These are phyloP conservation scores for Euwallacea fornicatus DNA, from an alignment of 1,140 invertebrate genomes.

Conservation along the genomic window DNA sequence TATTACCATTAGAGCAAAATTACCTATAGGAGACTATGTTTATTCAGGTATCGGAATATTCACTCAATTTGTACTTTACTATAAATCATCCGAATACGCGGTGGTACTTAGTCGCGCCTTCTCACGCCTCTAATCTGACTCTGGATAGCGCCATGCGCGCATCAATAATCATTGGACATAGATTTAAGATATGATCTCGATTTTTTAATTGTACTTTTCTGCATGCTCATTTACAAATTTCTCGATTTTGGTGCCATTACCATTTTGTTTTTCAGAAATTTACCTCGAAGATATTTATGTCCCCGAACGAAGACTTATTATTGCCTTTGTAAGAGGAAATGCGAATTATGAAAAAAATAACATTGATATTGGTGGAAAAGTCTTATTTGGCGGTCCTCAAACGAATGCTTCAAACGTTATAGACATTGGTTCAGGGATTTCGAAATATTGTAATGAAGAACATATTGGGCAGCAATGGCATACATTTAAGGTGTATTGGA, in stretches of 20 bases:
- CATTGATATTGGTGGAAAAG: conserved; percentile 40
- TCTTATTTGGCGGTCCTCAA: conserved; percentile 44
- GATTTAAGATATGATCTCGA: no score
- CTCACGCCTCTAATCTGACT: no score
- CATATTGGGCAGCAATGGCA: conserved; percentile 40
- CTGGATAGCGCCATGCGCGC: no score
- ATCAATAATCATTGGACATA: no score
- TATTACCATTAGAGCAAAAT: conserved; percentile 65
- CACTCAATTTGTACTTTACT: neutral
- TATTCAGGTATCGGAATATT: conserved; percentile 56
- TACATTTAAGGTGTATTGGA: conserved; percentile 41
- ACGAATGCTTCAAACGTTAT: conserved; percentile 8
- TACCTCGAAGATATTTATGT: conserved; percentile 39
- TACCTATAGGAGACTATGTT: conserved; percentile 69
- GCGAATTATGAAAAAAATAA: conserved; percentile 31
- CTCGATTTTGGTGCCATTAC: no score
- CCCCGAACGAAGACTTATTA: conserved; percentile 39
- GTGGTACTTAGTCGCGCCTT: neutral
- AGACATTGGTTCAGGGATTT: conserved; percentile 28
- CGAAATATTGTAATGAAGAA: conserved; percentile 1
- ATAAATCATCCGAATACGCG: neutral
- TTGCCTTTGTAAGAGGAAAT: conserved; percentile 46
- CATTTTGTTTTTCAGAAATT: conserved; percentile 41
- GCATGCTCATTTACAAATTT: neutral
- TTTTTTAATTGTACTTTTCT: no score